Evolutionary conservation across 2,797 vertebrate genomes (phyloP).

Genomic region (Sciaenops ocellatus): DNA sequence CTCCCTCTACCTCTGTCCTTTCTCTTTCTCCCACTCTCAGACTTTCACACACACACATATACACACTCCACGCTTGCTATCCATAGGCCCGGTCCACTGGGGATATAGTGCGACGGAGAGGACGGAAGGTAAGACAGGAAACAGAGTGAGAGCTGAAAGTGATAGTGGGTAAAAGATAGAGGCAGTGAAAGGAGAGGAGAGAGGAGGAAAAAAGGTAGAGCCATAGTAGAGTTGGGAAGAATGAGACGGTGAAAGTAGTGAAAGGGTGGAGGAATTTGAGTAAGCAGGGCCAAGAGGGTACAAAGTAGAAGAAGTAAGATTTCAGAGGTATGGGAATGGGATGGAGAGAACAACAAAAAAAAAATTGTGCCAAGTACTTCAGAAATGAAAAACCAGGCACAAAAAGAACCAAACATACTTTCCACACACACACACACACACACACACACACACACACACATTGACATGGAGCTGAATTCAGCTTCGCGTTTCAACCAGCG

Average conservation of each 20-base stretch:
- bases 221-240: conserved; percentile 10
- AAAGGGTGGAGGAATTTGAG: conserved; percentile 55
- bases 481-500: conserved; percentile 50
- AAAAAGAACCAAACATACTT: conserved; percentile 27
- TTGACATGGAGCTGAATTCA: conserved; percentile 57
- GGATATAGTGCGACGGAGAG: conserved; percentile 45
- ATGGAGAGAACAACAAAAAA: conserved; percentile 35
- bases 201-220: background rate
- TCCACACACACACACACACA: conserved; percentile 16
- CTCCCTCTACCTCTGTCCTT: conserved; percentile 19
- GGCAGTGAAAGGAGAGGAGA: conserved; percentile 47
- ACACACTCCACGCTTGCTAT: background rate
- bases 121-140: conserved; percentile 46
- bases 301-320: conserved; percentile 16
- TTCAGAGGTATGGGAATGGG: conserved; percentile 26
- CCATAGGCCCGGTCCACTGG: conserved; percentile 48
- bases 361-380: conserved; percentile 38
- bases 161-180: conserved; percentile 57
- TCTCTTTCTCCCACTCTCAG: background rate
- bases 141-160: conserved; percentile 51
- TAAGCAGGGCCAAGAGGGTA: conserved; percentile 23
- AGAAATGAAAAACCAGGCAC: conserved; percentile 42
- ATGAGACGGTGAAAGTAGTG: conserved; percentile 29
- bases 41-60: conserved; percentile 13
- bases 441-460: conserved; percentile 17